Conservation (phyloP, 37 sponge, comb jelly and placozoan species). For the Cliona cf. orientalis region DNA sequence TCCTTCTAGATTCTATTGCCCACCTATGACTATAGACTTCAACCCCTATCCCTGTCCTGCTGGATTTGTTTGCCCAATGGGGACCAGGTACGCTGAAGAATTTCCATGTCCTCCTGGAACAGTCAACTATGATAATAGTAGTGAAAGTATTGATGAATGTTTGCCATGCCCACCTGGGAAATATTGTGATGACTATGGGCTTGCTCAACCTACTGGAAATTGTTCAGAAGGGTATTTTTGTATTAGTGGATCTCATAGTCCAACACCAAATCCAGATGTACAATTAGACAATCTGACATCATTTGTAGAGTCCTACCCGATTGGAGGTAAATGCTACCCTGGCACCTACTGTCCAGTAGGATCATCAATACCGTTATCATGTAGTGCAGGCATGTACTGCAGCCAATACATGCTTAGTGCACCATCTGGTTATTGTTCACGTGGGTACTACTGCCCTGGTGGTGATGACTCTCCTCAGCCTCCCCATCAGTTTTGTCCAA, state of each 20-base stretch:
- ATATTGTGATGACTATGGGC: background rate
- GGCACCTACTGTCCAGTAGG: constrained; percentile 3
- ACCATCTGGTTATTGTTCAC: background rate
- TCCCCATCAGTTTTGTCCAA: background rate
- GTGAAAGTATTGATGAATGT: background rate
- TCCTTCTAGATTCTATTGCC: background rate
- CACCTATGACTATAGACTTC: background rate
- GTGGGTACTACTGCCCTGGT: background rate
- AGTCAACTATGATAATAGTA: background rate
- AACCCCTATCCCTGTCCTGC: background rate
- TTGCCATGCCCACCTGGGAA: background rate
- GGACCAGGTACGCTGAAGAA: background rate
- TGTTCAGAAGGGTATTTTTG: constrained; percentile 2
- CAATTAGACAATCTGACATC: background rate
- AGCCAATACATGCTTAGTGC: background rate
- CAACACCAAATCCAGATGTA: background rate
- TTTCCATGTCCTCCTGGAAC: background rate
- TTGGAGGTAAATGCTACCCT: background rate
- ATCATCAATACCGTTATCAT: background rate
- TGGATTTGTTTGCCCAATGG: background rate
- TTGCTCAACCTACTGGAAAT: background rate
- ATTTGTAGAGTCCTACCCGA: background rate
- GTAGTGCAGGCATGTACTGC: background rate
- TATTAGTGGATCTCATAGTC: background rate
- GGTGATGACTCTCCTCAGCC: background rate